These are phyloP conservation scores for Hemicordylus capensis DNA, from an alignment of 2,113 vertebrate genomes.

Conservation along the genomic window DNA sequence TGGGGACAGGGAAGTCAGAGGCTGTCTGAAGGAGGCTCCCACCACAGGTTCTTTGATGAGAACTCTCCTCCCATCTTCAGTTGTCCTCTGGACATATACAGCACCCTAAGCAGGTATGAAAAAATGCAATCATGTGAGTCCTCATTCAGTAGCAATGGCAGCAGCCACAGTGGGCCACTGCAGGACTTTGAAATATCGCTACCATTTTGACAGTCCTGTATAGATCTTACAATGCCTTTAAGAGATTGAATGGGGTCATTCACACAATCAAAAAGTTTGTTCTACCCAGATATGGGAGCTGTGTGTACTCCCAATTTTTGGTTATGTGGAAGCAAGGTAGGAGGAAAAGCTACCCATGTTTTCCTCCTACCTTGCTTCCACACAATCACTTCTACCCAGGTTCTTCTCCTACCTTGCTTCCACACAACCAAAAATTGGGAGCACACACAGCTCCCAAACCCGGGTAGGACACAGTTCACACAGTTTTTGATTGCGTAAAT, in stretches of 20 bases:
- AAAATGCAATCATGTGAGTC: neutral
- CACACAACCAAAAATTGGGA: no score
- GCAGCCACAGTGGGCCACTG: neutral
- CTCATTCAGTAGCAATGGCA: neutral
- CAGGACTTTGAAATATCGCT: neutral
- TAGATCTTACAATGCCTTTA: neutral
- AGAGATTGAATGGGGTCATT: no score
- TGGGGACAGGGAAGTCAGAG: neutral
- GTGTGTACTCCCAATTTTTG: no score
- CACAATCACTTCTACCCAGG: no score
- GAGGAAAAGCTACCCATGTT: no score
- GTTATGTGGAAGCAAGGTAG: no score
- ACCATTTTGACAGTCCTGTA: neutral
- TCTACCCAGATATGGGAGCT: no score
- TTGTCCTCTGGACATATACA: constrained; percentile 20
- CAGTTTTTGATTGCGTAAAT: neutral
- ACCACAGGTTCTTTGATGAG: constrained; percentile 34
- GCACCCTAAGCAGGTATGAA: neutral
- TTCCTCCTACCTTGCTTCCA: no score
- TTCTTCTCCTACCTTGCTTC: no score
- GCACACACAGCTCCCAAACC: no score
- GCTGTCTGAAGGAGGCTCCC: constrained; percentile 16
- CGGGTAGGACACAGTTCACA: no score
- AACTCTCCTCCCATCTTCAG: constrained; percentile 53
- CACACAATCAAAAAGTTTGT: no score